Conservation (phyloP, 2,797 vertebrate genomes). For the Gallirallus australis region DNA sequence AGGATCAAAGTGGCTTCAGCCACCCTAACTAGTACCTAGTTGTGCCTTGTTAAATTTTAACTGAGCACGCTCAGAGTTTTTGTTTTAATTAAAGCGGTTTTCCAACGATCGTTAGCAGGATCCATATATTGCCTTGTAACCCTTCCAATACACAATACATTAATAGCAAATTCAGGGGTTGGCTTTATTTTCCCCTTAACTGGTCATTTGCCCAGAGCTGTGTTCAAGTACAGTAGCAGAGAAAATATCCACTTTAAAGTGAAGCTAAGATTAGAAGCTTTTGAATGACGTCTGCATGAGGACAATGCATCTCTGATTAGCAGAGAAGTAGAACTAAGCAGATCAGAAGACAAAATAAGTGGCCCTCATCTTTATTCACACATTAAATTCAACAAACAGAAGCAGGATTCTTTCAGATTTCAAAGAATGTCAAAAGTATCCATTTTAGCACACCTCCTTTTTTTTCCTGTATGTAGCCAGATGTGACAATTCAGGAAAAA, state of each 20-base stretch:
- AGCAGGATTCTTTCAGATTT: background rate
- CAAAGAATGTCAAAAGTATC: background rate
- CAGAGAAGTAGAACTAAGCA: background rate
- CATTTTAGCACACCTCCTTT: background rate
- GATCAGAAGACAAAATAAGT: slow-evolving; percentile 17
- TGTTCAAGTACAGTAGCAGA: background rate
- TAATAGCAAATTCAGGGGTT: background rate
- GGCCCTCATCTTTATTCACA: background rate
- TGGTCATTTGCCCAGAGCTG: background rate
- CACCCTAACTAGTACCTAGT: background rate
- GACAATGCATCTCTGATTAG: background rate
- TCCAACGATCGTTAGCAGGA: background rate
- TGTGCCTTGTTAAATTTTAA: background rate
- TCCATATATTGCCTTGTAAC: background rate
- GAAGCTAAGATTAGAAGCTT: background rate
- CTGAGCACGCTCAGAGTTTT: background rate
- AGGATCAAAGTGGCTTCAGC: background rate
- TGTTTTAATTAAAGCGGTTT: background rate
- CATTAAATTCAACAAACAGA: background rate
- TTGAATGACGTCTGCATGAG: background rate
- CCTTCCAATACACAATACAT: background rate
- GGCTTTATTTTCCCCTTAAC: background rate
- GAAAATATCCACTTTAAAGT: background rate
- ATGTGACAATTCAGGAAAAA: background rate
- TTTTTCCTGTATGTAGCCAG: background rate